Evolutionary conservation across 1,140 invertebrate species (phyloP).

Genomic region (Papilio glaucus): DNA sequence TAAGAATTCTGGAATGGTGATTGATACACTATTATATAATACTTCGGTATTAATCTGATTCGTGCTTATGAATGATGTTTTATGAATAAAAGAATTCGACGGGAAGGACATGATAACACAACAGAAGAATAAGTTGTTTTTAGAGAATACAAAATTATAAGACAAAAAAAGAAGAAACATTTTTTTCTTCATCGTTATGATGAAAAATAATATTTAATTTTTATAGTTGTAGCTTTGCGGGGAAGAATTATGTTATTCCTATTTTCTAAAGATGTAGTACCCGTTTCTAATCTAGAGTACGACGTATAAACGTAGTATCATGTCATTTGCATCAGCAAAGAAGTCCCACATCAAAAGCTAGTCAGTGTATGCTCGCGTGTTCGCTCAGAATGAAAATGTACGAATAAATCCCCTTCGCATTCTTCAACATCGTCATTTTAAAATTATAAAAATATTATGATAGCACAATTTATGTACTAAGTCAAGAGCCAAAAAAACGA

Average conservation of each 20-base stretch:
- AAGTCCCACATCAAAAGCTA: slow-evolving; percentile 16
- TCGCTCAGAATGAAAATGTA: neutral
- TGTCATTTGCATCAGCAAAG: slow-evolving; percentile 2
- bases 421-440: neutral
- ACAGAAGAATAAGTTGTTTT: too few species aligned
- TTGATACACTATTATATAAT: too few species aligned
- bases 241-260: neutral
- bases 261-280: slow-evolving; percentile 8
- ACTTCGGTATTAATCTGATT: neutral
- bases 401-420: neutral
- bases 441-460: neutral
- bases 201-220: too few species aligned
- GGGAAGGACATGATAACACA: too few species aligned
- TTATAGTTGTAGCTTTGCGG: too few species aligned
- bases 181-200: too few species aligned
- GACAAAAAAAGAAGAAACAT: too few species aligned
- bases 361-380: neutral
- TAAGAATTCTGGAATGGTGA: too few species aligned
- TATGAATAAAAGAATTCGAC: neutral
- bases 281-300: neutral
- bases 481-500: too few species aligned
- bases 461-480: too few species aligned
- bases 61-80: too few species aligned
- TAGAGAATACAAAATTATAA: too few species aligned
- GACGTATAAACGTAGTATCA: neutral